phyloP scores from a whole-genome alignment of 64 coral and sea anemone genomes.

The Acropora tenuis region DNA sequence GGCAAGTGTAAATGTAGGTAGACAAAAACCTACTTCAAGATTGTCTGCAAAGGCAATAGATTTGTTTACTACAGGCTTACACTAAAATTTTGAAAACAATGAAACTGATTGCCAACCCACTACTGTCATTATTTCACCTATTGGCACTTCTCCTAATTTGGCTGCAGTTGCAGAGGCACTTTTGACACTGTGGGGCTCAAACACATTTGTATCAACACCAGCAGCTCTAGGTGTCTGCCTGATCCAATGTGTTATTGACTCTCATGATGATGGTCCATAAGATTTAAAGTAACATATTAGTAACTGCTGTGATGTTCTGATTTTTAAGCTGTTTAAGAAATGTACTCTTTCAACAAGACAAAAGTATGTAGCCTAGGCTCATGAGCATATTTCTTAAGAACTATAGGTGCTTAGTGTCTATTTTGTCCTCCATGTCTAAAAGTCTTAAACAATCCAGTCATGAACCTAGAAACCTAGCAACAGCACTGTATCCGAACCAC shows the following conservation, averaged over 20 bases:
- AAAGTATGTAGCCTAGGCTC: neutral
- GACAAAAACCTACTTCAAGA: too few relatives aligned
- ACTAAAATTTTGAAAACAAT: constrained; percentile 18
- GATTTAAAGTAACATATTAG: constrained; percentile 16
- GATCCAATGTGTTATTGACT: constrained; percentile 33
- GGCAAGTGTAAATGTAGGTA: too few relatives aligned
- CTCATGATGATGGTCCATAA: constrained; percentile 10
- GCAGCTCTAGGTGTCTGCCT: constrained; percentile 14
- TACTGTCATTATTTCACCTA: constrained; percentile 33
- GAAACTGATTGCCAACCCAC: neutral
- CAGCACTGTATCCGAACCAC: too few relatives aligned
- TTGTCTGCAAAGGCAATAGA: too few relatives aligned
- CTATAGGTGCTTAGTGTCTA: constrained; percentile 21
- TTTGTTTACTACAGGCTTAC: neutral
- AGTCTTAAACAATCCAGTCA: constrained; percentile 36
- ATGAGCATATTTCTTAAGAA: neutral
- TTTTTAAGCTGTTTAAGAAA: constrained; percentile 14
- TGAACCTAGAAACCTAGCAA: neutral
- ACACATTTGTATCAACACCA: constrained; percentile 21
- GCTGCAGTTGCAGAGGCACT: constrained; percentile 44
- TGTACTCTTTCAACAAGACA: neutral
- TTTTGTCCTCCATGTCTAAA: constrained; percentile 1
- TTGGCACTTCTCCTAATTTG: neutral
- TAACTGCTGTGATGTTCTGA: constrained; percentile 6
- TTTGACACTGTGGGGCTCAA: constrained; percentile 48